Conservation (phyloP, 2,113 vertebrate genomes). For the Sterna hirundo region DNA sequence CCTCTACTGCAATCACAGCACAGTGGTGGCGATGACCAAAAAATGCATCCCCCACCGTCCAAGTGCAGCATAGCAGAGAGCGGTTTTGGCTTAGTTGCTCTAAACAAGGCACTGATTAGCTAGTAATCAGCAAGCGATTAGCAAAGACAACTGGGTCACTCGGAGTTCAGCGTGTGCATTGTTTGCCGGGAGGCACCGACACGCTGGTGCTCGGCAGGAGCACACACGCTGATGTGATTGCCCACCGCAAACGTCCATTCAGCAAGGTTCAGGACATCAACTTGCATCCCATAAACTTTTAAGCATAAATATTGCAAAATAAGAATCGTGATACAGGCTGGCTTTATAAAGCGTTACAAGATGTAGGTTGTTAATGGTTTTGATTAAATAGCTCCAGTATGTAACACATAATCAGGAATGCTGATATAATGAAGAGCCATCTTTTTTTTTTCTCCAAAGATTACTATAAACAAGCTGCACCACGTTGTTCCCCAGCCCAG, state of each 20-base stretch:
- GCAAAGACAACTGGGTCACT: conserved; percentile 72
- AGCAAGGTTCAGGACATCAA: not conserved
- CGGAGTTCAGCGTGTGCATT: conserved; percentile 64
- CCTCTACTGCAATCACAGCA: not conserved
- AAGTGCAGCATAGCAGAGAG: conserved; percentile 63
- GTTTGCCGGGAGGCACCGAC: conserved; percentile 59
- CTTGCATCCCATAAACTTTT: not conserved
- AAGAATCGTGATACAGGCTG: not conserved
- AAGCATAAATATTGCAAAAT: not conserved
- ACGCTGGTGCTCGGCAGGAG: not conserved
- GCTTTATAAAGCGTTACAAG: not conserved
- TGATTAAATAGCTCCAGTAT: not conserved
- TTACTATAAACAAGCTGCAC: not conserved
- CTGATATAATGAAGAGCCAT: not conserved
- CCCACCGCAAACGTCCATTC: not conserved
- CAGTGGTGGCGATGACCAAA: not conserved
- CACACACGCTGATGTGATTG: not conserved
- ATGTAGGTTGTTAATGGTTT: not conserved
- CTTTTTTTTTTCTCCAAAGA: not conserved
- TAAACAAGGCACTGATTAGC: conserved; percentile 79
- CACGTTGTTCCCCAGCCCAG: not conserved
- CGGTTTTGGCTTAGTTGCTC: conserved; percentile 68
- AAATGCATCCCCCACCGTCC: conserved; percentile 49
- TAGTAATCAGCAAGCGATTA: conserved; percentile 76
- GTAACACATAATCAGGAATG: not conserved